Percentiles rank a stretch among this genome's conserved stretches.
Evolutionary conservation across 2,888 invertebrate species (phyloP).

Genomic region (Norana najaformis): DNA sequence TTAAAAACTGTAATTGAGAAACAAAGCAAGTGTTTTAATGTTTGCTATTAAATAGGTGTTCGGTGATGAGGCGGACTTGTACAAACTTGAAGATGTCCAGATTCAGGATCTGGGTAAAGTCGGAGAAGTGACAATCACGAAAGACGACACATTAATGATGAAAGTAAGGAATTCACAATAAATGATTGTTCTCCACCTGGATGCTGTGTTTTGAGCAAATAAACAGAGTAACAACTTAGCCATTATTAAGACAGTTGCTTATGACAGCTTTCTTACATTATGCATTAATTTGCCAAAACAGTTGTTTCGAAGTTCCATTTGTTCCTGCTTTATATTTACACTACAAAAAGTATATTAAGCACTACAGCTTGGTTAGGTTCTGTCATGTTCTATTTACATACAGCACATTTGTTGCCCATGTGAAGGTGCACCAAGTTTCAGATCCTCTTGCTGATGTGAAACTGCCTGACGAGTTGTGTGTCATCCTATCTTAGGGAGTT

Average conservation of each 20-base stretch:
- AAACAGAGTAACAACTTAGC: background rate
- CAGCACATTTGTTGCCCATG: no score
- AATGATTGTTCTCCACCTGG: background rate
- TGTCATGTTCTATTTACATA: no score
- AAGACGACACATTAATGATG: conserved; percentile 86
- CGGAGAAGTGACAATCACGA: conserved; percentile 89
- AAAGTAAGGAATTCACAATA: conserved; percentile 64
- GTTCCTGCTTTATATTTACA: no score
- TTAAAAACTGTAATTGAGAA: background rate
- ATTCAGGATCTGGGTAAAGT: conserved; percentile 79
- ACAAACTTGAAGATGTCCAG: conserved; percentile 86
- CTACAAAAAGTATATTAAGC: no score
- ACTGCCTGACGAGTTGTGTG: no score
- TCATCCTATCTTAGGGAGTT: no score
- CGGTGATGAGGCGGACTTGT: conserved; percentile 87
- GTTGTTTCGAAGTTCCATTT: no score
- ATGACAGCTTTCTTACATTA: background rate
- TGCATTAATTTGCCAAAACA: no score
- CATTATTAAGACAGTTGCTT: background rate
- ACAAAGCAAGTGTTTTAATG: background rate
- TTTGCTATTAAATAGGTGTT: conserved; percentile 69
- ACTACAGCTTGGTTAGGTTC: no score
- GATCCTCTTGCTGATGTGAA: no score
- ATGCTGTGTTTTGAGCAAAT: background rate
- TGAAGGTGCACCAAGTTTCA: no score